Base-by-base conservation (phyloP, 2,797 vertebrate species). In the Aythya fuligula region DNA sequence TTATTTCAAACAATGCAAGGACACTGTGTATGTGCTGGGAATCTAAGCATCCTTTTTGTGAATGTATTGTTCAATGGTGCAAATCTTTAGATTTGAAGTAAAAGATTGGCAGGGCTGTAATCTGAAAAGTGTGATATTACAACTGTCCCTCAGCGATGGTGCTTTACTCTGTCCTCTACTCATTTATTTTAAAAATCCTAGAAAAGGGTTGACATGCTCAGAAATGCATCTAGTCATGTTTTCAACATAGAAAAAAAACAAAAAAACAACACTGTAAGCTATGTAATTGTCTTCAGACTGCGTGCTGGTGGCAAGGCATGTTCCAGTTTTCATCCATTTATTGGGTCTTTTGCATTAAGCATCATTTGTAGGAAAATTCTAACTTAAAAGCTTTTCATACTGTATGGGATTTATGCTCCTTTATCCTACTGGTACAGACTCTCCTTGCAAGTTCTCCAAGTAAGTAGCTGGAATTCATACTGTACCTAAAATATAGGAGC, bases 401-500 rank as follows among this genome's bases (percentile, higher is more conserved):
- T 96, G 69, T 96, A 87, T 97, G 91, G 94, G 93, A 95, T 97
- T 97, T 96, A 85, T 95, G 96, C 95, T 95, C 94, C 96, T 97
- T 95, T 94, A 67, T 92, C 89, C 94, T 86, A 25, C 70, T 90
- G 95, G 94, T 96, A 93, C 94, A 96, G 94, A 86, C 73, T 96
- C 81, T 94, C 91, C 93, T 95, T 89, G 85, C 89, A 95, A 75
- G 90, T 97, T 95, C 92, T 97, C 94, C 96, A 89, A 96, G 95
- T 95, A 90, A 82, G 95, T 95, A 96, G 97, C 97, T 96, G 93
- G 94, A 94, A 97, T 90, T 82, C 96, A 95, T 94, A 73, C 91
- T 97, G 96, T 97, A 97, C 93, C 95, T 97, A 87, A 96, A 97
- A 88, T 94, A 93, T 69, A 96, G 97, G 96, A 97, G 97, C 96